A percentile compares a stretch with the other conserved stretches of the same genome.
Conservation (phyloP, 2,888 invertebrate species). For the Ephialtes manifestator region DNA sequence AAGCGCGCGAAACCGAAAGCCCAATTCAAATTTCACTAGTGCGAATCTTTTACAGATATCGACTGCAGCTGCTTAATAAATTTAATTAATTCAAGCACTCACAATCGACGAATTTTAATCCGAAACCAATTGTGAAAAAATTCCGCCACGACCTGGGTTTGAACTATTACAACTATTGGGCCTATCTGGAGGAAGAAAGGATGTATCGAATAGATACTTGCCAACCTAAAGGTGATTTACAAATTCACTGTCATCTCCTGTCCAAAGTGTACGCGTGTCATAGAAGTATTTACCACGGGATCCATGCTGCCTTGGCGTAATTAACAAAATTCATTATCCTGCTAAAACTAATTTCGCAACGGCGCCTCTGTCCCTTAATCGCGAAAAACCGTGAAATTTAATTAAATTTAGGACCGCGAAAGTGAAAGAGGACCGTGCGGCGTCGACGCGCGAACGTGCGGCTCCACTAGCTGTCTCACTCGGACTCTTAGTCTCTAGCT, state of each 20-base stretch:
- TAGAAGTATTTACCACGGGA: constrained; percentile 26
- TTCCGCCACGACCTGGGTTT: too few species aligned
- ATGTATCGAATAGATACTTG: neutral
- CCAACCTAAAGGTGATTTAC: neutral
- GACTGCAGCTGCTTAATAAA: too few species aligned
- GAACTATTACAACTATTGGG: neutral
- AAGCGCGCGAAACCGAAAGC: too few species aligned
- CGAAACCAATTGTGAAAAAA: too few species aligned
- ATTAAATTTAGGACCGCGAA: constrained; percentile 85
- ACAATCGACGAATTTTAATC: too few species aligned
- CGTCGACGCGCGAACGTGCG: constrained; percentile 28
- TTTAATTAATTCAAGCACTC: too few species aligned
- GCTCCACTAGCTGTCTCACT: constrained; percentile 27
- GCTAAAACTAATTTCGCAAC: constrained; percentile 84
- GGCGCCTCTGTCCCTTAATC: constrained; percentile 83
- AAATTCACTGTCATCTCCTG: neutral
- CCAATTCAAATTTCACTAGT: too few species aligned
- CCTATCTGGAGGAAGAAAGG: neutral
- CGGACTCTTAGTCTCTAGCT: constrained; percentile 25
- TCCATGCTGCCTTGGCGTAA: constrained; percentile 78
- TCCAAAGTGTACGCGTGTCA: constrained; percentile 10
- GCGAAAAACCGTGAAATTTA: constrained; percentile 86
- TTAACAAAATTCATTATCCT: constrained; percentile 85
- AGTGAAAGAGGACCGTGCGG: constrained; percentile 79
- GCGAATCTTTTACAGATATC: too few species aligned